Evolutionary conservation across 2,113 vertebrate species (phyloP).

Genomic region (Neogobius melanostomus): DNA sequence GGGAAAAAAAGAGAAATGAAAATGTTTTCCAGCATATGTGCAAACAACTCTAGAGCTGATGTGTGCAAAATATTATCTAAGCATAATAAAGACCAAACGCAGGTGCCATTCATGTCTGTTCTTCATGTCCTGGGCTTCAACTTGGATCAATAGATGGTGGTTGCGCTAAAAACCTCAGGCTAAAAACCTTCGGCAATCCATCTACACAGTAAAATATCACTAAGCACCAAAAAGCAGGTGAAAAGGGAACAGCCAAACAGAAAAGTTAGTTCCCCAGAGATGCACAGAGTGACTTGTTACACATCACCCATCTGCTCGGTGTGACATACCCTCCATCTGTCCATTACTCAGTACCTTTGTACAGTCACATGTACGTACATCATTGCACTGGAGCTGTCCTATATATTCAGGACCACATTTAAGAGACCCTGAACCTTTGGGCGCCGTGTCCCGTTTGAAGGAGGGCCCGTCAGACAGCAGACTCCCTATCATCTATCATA

Average conservation of each 20-base stretch:
- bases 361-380: background rate
- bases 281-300: background rate
- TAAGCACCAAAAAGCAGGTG: too few relatives aligned
- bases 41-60: background rate
- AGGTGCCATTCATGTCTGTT: too few relatives aligned
- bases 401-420: conserved; percentile 1
- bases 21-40: background rate
- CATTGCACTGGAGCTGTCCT: background rate
- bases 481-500: background rate
- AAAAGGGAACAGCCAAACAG: too few relatives aligned
- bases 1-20: too few relatives aligned
- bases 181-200: too few relatives aligned
- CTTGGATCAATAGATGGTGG: too few relatives aligned
- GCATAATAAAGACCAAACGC: background rate
- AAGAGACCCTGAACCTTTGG: conserved; percentile 1
- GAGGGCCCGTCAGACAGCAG: background rate
- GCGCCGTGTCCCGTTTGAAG: background rate
- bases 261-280: too few relatives aligned
- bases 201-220: too few relatives aligned
- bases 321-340: conserved; percentile 16
- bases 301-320: conserved; percentile 7
- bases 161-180: too few relatives aligned
- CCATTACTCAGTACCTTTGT: background rate
- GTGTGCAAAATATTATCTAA: conserved; percentile 7
- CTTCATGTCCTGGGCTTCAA: too few relatives aligned